Base-by-base conservation (phyloP, 2,113 vertebrate genomes). In the Podarcis cretensis region DNA sequence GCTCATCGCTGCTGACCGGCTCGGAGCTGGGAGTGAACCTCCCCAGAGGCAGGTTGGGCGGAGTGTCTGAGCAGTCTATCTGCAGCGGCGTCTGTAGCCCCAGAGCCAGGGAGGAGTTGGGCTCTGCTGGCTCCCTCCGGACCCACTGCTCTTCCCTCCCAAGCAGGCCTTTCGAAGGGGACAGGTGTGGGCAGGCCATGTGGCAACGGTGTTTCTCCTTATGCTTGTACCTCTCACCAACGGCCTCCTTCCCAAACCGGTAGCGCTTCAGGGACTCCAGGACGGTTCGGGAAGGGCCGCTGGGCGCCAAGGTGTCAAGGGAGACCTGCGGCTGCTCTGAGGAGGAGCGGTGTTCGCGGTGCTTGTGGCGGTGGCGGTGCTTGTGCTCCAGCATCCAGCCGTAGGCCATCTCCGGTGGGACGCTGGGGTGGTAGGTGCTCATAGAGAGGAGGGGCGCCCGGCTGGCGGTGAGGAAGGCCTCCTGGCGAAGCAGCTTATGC, bases 311-410 rank as follows among this genome's bases (percentile, higher is more conserved):
- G n/a, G 95, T 16, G 73, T 97, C 97, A 94, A 97, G 93, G 90
- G 97, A 92, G 43, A 97, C 96, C 88, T 96, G 96, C 0, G 95
- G 94, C 0, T 96, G 97, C 32, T 98, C 97, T 0, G 97, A 96
- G 18, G 97, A 96, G 18, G 97, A 97, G 63, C 97, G 97, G 69
- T 98, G 97, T 12, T 99, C 99, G 73, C 99, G 96, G 94, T 99
- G 98, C 95, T 99, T 99, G 94, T 99, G 99, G 73, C 98, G 97
- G 90, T 99, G 99, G 71, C 99, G 98, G 91, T 99, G 99, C 95
- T 99, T 99, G 94, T 99, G 99, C n/a, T 99, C 97, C 0, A 98
- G 93, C 98, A 98, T 98, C 96, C 98, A 99, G 89, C 97, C 97
- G 0, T 98, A 99, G 73, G 98, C 97, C 95, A 98, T 97, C 84